Evolutionary conservation across 2,797 vertebrate species (phyloP).

Genomic region (Danio choprae): DNA sequence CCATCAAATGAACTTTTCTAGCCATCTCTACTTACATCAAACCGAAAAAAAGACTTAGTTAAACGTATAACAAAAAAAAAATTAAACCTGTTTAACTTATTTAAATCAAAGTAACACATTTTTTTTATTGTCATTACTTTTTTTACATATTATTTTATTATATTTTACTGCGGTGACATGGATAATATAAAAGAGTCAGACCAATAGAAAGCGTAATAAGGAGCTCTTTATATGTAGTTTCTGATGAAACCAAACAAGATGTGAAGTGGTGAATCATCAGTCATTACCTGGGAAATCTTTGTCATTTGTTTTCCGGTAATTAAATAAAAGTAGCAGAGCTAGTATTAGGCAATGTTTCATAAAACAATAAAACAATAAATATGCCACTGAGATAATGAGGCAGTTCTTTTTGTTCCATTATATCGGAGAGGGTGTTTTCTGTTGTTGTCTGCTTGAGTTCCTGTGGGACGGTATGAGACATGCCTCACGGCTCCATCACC

Average conservation of each 20-base stretch:
- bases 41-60: too few species aligned
- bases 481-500: conserved; percentile 13
- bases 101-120: too few species aligned
- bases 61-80: too few species aligned
- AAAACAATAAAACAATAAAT: background rate
- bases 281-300: background rate
- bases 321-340: background rate
- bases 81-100: too few species aligned
- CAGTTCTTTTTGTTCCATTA: background rate
- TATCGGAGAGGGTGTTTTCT: background rate
- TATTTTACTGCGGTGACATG: too few species aligned
- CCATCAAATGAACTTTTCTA: too few species aligned
- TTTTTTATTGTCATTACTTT: too few species aligned
- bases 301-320: background rate
- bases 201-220: background rate
- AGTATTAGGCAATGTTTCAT: background rate
- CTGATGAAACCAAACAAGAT: background rate
- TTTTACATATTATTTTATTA: too few species aligned
- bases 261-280: background rate
- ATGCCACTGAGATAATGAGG: conserved; percentile 5
- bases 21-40: too few species aligned
- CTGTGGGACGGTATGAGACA: background rate
- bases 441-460: conserved; percentile 31
- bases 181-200: background rate
- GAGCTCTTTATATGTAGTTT: background rate